Evolutionary conservation across 2,113 vertebrate species (phyloP), one percentile per base, ranked within the genome.

Genomic region (Typhlomys cinereus): DNA sequence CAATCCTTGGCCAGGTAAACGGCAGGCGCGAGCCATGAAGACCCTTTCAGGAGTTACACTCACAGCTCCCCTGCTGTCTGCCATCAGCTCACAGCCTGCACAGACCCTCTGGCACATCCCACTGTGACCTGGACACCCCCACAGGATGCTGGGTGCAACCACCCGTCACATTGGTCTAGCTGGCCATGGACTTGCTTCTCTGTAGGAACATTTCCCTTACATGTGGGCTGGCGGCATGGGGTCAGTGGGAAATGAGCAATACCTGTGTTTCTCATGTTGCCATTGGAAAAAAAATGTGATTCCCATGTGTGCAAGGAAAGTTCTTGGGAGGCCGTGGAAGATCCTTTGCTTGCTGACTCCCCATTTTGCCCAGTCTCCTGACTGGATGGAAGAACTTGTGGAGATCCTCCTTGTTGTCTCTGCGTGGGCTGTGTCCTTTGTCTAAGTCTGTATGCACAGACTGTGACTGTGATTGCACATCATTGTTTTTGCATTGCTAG

Each of bases 221-320:
- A 41, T 12, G 73, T 62, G 41, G 70, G 39, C 29, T 91, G 31
- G 64, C 78, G 39, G 46, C 10, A 13, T 29, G 6, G 75, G n/a
- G 5, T 80, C 83, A n/a, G n/a, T 29, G 85, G 62, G n/a, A 84
- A 95, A 1, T 75, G 90, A 75, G 36, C 84, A 71, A 20, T 61
- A 10, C 59, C 73, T 39, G 84, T n/a, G 29, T 62, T 89, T 88
- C 70, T 59, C 74, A 81, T n/a, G 52, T 70, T 93, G 46, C 62
- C 39, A 39, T 25, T 88, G 73, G 50, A 62, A 70, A 83, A 82
- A 71, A 59, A 80, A 7, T 89, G 34, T 78, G 12, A 87, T 93
- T 96, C 78, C 23, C 48, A 6, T 61, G 27, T 59, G 20, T 29
- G 29, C 36, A 14, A 85, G 31, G 20, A 71, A 73, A 67, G 41